Conservation (phyloP, 2,113 vertebrate genomes). For the Coreoperca whiteheadi region DNA sequence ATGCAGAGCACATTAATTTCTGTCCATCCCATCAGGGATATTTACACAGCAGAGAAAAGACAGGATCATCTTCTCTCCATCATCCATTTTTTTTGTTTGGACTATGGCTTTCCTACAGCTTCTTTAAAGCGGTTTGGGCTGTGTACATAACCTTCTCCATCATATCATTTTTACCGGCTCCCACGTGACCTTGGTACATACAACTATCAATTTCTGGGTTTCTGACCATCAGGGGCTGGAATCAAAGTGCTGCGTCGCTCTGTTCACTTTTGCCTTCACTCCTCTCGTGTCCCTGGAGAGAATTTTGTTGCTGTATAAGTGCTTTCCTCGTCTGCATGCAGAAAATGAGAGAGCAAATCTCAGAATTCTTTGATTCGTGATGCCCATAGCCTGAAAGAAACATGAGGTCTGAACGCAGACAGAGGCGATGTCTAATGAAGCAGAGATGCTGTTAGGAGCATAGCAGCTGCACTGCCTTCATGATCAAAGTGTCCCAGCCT, state of each 20-base stretch:
- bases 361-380: constrained; percentile 68
- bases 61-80: constrained; percentile 17
- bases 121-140: constrained; percentile 11
- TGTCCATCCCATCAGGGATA: constrained; percentile 24
- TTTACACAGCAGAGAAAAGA: constrained; percentile 45
- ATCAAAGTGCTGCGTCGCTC: constrained; percentile 69
- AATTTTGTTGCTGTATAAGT: constrained; percentile 77
- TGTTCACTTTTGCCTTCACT: constrained; percentile 48
- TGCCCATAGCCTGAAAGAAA: constrained; percentile 61
- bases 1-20: constrained; percentile 1
- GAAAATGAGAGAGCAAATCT: constrained; percentile 66
- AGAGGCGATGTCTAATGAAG: constrained; percentile 41
- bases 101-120: neutral
- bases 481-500: constrained; percentile 44
- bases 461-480: constrained; percentile 36
- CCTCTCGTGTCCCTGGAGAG: constrained; percentile 68
- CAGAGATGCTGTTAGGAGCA: constrained; percentile 38
- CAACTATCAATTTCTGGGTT: constrained; percentile 64
- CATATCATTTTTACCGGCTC: constrained; percentile 40
- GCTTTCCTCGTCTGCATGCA: constrained; percentile 61
- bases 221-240: constrained; percentile 42
- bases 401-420: constrained; percentile 42
- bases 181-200: constrained; percentile 38
- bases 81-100: neutral
- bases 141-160: constrained; percentile 17